These are phyloP conservation scores for Spea hammondii DNA, from an alignment of 2,797 vertebrate species.

Conservation along the genomic window DNA sequence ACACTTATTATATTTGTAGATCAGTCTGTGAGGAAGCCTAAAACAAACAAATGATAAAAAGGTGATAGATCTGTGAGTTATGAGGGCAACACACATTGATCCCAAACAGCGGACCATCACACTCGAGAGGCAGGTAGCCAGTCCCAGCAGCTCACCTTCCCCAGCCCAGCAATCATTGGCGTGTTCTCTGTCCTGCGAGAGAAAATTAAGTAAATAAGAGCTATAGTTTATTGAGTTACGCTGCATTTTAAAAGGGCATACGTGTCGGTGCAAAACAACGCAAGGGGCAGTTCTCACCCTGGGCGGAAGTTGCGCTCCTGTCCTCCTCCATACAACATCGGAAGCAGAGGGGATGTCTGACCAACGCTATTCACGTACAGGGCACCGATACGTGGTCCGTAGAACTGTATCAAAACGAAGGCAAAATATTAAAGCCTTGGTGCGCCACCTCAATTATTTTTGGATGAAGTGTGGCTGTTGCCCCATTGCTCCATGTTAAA, in stretches of 20 bases:
- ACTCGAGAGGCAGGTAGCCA: too few species aligned
- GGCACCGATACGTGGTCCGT: slow-evolving; percentile 85
- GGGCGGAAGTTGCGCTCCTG: slow-evolving; percentile 91
- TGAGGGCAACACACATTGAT: too few species aligned
- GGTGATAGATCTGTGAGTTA: too few species aligned
- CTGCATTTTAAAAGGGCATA: too few species aligned
- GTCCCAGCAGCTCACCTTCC: slow-evolving; percentile 77
- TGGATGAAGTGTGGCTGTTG: too few species aligned
- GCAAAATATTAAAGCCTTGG: neutral
- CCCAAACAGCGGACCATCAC: too few species aligned
- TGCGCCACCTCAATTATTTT: neutral
- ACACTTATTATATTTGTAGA: too few species aligned
- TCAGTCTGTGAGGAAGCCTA: too few species aligned
- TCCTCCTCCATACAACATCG: slow-evolving; percentile 90
- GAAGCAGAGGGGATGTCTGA: slow-evolving; percentile 72
- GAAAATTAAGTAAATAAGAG: slow-evolving; percentile 27
- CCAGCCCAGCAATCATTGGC: slow-evolving; percentile 91
- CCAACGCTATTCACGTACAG: slow-evolving; percentile 77
- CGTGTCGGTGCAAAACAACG: neutral
- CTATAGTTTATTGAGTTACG: too few species aligned
- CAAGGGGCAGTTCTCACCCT: slow-evolving; percentile 71
- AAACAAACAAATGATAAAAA: too few species aligned
- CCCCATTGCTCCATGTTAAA: too few species aligned
- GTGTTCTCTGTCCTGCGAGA: slow-evolving; percentile 92
- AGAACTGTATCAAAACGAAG: slow-evolving; percentile 73